These are phyloP conservation scores for Sisyra nigra DNA, from an alignment of 2,888 invertebrate species.

Conservation along the genomic window DNA sequence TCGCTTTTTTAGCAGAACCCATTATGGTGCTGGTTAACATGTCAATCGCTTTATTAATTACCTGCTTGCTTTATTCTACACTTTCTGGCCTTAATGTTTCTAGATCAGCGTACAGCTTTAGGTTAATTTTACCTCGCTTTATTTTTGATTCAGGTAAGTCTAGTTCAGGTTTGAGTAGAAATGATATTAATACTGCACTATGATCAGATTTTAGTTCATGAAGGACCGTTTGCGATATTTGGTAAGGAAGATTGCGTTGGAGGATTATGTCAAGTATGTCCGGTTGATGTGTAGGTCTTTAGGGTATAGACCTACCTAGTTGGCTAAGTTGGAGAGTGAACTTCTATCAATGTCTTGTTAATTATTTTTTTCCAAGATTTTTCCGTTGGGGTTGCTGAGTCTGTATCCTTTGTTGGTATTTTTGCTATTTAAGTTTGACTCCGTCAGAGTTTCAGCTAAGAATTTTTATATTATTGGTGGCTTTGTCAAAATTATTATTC, in stretches of 20 bases:
- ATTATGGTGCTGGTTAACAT: neutral
- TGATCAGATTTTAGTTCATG: constrained; percentile 10
- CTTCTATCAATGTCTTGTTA: constrained; percentile 7
- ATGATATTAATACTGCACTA: constrained; percentile 8
- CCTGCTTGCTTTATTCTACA: neutral
- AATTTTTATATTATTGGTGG: no score
- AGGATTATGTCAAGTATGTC: constrained; percentile 10
- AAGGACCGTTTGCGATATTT: constrained; percentile 10
- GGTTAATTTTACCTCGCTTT: no score
- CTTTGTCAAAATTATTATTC: no score
- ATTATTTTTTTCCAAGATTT: constrained; percentile 6
- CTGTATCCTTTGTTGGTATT: no score
- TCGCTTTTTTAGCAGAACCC: neutral
- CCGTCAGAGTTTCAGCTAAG: no score
- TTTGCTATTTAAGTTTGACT: no score
- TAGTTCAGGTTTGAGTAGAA: constrained; percentile 2
- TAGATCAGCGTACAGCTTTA: neutral
- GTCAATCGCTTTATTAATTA: neutral
- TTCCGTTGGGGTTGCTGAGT: constrained; percentile 9
- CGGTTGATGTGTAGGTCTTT: constrained; percentile 8
- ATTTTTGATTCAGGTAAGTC: neutral
- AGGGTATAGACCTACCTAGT: constrained; percentile 10
- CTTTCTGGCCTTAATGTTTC: neutral
- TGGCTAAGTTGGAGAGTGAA: constrained; percentile 9
- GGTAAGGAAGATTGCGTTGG: constrained; percentile 8